Percentiles rank a stretch among this genome's conserved stretches.
Evolutionary conservation across 2,797 vertebrate genomes (phyloP).

Genomic region (Eulemur mongoz): DNA sequence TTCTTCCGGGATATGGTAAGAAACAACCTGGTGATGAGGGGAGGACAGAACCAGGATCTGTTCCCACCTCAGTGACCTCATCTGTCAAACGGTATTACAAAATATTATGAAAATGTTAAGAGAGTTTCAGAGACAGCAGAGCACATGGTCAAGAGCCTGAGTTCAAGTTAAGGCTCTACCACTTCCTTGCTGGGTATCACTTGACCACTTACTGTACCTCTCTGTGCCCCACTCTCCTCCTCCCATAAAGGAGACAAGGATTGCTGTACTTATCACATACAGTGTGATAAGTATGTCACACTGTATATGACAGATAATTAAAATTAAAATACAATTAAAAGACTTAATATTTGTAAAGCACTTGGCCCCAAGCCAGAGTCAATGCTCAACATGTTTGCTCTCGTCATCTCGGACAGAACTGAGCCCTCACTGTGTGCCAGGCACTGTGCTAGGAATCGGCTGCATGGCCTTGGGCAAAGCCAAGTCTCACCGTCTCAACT

Average conservation of each 20-base stretch:
- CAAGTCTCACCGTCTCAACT: not conserved
- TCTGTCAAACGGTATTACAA: not conserved
- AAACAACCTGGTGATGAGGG: rapidly evolving
- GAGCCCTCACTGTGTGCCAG: not conserved
- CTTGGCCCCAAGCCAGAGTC: not conserved
- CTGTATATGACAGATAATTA: not conserved
- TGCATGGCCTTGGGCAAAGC: not conserved
- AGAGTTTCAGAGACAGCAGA: not conserved
- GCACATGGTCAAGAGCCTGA: not conserved
- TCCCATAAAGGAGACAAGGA: not conserved
- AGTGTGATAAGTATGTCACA: not conserved
- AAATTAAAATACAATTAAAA: not conserved
- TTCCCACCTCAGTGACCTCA: not conserved
- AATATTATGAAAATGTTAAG: not conserved
- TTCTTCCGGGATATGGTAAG: not conserved
- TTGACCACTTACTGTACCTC: not conserved
- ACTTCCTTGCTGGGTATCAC: not conserved
- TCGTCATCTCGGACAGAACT: rapidly evolving
- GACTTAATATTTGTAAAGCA: not conserved
- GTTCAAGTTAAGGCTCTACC: not conserved
- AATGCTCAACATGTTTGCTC: rapidly evolving
- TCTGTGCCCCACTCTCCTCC: not conserved
- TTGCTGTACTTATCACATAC: rapidly evolving
- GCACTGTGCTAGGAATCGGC: not conserved
- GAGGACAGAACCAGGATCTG: not conserved